Base-by-base conservation (phyloP, 2,888 invertebrate species). In the Nemoura dubitans region DNA sequence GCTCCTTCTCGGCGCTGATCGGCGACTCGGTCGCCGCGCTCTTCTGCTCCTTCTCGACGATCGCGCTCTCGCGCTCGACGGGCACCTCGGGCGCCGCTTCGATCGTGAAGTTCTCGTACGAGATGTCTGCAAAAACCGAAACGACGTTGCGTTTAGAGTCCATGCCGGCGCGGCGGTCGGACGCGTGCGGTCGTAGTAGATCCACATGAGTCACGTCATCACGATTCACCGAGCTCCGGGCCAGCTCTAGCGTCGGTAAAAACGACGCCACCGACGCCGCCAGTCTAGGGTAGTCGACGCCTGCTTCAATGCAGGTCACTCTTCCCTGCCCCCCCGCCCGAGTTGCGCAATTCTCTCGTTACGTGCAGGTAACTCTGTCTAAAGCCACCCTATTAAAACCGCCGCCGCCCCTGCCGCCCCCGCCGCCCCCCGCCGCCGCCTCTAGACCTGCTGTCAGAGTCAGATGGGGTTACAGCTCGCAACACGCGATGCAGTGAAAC, bases 71-170 rank as follows among this genome's bases (percentile, higher is more conserved):
- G 87, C 89, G 89, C 0, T 89, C 88, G 6, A 90, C 90, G 5
- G 91, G 90, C 86, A 92, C 92, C 28, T 92, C 91, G 83, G 94
- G 94, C 26, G 93, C 92, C 77, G 93, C 93, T 90, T 96, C 96
- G 2, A 93, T 93, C 0, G 95, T 94, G 91, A 96, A 95, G 91
- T 96, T 96, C 14, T 94, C 94, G 88, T 92, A 92, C 27, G 93
- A 93, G 25, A 93, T 91, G 89, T 93, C 94, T 94, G 91, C 10
- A 90, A 90, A 87, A 87, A 86, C 78, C 27, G 59, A 7, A 59
- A 83, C 87, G 83, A 87, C 7, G 36, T 84, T 26, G 26, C 6
- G 5, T 36, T 36, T 36, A 36, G 36, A 6, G 10, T 36, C n/a
- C n/a, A n/a, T n/a, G n/a, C n/a, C n/a, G n/a, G n/a, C n/a, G n/a